Evolutionary conservation across 2,113 vertebrate species (phyloP), one percentile per base, ranked within the genome.

Genomic region (Labrus mixtus): DNA sequence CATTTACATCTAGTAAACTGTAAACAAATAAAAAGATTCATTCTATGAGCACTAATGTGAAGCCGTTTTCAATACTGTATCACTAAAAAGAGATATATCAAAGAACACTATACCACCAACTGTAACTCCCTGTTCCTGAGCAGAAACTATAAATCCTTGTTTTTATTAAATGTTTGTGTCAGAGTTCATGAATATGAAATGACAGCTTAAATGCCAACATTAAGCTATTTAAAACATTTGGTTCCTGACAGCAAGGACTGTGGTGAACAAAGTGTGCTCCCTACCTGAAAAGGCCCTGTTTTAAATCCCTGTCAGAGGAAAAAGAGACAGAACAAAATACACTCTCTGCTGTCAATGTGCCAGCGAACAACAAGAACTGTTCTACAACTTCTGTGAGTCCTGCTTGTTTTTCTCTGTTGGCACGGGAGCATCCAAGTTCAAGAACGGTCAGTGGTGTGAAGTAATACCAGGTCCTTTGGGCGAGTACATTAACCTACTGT

Each of bases 381-480:
- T 56, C 65, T 3, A 58, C 55, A 63, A 51, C 53, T 59, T 79
- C 51, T 22, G 33, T 0, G 6, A 37, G 58, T 51, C 25, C 29
- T 51, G 63, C 73, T 73, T 64, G 69, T 73, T 79, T 68, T 70
- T 19, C 74, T 78, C 82, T 50, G 73, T 67, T 87, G 71, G 71
- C 79, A 73, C 66, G 67, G 43, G 76, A 72, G 68, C 58, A 16
- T 50, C 19, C 9, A 20, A 53, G 45, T 48, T 69, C 63, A 60
- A 66, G 50, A 60, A 8, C 48, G 53, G 53, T 25, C 15, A 25
- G 25, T 25, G 25, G 25, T 25, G 25, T 25, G 1, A 25, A 25
- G 25, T 25, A 25, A 25, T 25, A 25, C 25, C 25, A 25, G 25
- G 25, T 25, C 25, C 25, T 25, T 25, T 25, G 25, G 25, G 3